Evolutionary conservation across 2,888 invertebrate species (phyloP).

Genomic region (Tetragnatha montana): DNA sequence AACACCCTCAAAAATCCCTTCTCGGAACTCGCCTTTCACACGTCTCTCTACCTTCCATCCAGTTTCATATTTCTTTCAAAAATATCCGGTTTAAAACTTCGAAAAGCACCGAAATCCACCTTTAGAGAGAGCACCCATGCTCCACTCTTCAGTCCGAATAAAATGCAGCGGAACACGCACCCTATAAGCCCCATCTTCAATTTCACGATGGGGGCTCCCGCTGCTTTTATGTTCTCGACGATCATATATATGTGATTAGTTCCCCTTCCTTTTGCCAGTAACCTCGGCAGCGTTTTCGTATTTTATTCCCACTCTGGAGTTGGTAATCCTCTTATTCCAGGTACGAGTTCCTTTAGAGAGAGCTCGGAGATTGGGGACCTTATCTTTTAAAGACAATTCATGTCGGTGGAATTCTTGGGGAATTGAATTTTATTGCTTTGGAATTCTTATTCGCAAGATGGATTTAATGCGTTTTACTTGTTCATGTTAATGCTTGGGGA

Average conservation of each 20-base stretch:
- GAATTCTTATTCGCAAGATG: neutral
- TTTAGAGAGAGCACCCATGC: neutral
- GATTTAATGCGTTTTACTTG: neutral
- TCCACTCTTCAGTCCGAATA: neutral
- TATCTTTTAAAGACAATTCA: conserved; percentile 1
- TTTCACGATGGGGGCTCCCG: neutral
- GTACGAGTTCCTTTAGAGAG: neutral
- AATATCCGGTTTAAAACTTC: neutral
- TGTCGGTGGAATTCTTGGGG: neutral
- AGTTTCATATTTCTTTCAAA: too few relatives aligned
- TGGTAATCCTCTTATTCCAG: neutral
- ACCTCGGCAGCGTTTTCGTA: neutral
- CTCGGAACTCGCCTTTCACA: too few relatives aligned
- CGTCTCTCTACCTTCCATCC: too few relatives aligned
- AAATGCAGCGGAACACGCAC: neutral
- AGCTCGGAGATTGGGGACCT: neutral
- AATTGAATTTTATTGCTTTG: neutral
- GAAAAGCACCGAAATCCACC: neutral
- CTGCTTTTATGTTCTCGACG: neutral
- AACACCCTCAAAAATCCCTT: too few relatives aligned
- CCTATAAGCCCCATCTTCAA: neutral
- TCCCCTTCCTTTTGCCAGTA: neutral
- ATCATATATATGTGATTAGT: neutral
- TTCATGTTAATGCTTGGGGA: neutral
- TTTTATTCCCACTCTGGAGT: neutral